phyloP scores from a whole-genome alignment of 2,888 invertebrate species.

The Papilio protenor region DNA sequence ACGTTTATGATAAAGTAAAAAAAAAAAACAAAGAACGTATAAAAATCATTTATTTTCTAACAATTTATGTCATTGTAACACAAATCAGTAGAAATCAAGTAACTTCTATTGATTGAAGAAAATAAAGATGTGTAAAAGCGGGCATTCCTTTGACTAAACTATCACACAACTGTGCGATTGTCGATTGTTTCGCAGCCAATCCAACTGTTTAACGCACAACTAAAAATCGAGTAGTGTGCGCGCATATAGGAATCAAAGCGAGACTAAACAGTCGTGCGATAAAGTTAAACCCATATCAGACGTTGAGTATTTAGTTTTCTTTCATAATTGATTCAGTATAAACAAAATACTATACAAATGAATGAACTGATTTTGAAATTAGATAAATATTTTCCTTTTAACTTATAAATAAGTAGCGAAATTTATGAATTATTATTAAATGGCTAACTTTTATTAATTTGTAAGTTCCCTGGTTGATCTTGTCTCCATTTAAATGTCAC shows the following conservation, averaged over 20 bases:
- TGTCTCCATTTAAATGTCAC: neutral
- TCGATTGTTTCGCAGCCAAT: too few relatives aligned
- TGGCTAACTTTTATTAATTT: neutral
- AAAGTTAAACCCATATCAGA: neutral
- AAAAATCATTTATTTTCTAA: neutral
- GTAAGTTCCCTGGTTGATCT: neutral
- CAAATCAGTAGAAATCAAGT: neutral
- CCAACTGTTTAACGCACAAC: too few relatives aligned
- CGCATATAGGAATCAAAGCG: too few relatives aligned
- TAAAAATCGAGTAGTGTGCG: too few relatives aligned
- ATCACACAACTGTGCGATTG: too few relatives aligned
- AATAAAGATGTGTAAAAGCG: too few relatives aligned
- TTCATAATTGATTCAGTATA: neutral
- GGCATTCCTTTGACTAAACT: too few relatives aligned
- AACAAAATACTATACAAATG: neutral
- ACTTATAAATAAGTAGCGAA: too few relatives aligned
- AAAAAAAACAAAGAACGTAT: neutral
- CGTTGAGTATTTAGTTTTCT: neutral
- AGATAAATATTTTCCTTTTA: neutral
- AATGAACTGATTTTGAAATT: neutral
- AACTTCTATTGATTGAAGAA: neutral
- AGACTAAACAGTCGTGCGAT: too few relatives aligned
- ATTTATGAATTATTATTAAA: too few relatives aligned
- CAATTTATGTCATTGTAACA: neutral
- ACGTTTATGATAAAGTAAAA: slow-evolving; percentile 7